A percentile compares a stretch with the other conserved stretches of the same genome.
phyloP scores from a whole-genome alignment of 1,140 invertebrate genomes.

The Pectinophora gossypiella region DNA sequence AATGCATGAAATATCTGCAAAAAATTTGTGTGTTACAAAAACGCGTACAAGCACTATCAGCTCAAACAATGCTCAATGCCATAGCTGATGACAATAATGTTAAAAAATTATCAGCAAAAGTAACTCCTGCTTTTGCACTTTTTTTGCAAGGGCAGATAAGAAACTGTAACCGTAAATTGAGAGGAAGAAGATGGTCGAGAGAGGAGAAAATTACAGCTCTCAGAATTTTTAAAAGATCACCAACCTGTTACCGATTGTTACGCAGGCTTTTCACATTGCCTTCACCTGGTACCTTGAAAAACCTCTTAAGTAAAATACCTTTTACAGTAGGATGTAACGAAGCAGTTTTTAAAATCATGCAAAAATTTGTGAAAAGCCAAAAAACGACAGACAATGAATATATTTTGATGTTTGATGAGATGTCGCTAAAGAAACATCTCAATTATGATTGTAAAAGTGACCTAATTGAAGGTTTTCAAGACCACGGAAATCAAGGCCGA shows the following conservation, averaged over 20 bases:
- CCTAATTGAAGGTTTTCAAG: conserved; percentile 15
- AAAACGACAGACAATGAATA: conserved; percentile 2
- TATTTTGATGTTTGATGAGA: conserved; percentile 15
- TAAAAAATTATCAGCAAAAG: conserved; percentile 1
- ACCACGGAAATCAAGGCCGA: conserved; percentile 18
- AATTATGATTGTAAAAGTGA: conserved; percentile 13
- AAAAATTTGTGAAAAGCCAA: conserved; percentile 6
- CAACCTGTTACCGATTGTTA: conserved; percentile 8
- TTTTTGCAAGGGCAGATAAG: conserved; percentile 9
- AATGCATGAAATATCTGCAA: not conserved
- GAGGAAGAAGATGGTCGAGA: conserved; percentile 5
- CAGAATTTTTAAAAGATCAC: conserved; percentile 13
- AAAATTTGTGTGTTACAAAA: not conserved
- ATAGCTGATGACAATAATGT: not conserved
- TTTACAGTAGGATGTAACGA: conserved; percentile 10
- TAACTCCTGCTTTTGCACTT: conserved; percentile 10
- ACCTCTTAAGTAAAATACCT: conserved; percentile 8
- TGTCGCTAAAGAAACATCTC: conserved; percentile 15
- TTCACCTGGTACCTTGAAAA: conserved; percentile 10
- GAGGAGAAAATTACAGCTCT: conserved; percentile 11
- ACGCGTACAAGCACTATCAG: not conserved
- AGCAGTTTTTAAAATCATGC: conserved; percentile 7
- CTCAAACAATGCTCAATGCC: not conserved
- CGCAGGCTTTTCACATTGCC: conserved; percentile 14
- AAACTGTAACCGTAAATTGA: conserved; percentile 5